Base-by-base conservation (phyloP, 2,113 vertebrate species). In the Phoenicopterus ruber region DNA sequence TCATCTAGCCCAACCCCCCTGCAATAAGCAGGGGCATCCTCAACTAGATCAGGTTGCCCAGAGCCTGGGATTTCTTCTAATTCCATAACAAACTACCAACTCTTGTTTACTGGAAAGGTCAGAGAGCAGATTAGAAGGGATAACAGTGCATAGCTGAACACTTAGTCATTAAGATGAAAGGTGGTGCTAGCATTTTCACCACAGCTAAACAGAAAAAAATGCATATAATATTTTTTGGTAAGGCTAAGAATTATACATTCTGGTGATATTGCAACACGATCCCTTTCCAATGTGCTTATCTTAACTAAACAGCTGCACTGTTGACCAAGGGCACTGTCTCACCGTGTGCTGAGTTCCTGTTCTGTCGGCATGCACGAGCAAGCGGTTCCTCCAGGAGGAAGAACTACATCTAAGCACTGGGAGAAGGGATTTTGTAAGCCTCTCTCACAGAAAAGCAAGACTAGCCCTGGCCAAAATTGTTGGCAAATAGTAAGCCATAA, bases 401-500 rank as follows among this genome's bases (percentile, higher is more conserved):
- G 40, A 80, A 15, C n/a, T 34, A 21, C 3, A 66, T 25, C 57
- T 47, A 50, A 76, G 38, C 40, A 54, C 13, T 17, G 11, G 11
- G 32, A 63, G 25, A 87, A 82, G 31, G 29, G 57, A 69, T 92
- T 90, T 46, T 74, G 40, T 29, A 70, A 88, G 28, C 16, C 18
- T 88, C 9, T 15, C 21, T 90, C 67, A 81, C 21, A 54, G 26
- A 58, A 76, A 69, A 90, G 25, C 20, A 67, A 74, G 65, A 34
- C 52, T 12, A 52, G 11, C 13, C 34, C 36, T 57, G 69, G 57
- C 40, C 77, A 89, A 89, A 87, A 85, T 9, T 7, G 0, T 40
- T 79, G 65, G 61, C 73, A 96, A 93, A 91, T 40, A 89, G 12
- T 38, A 78, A 34, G 26, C 73, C 50, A 71, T 86, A 81, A 92